Evolutionary conservation across 2,888 invertebrate genomes (phyloP).

Genomic region (Mayetiola destructor): DNA sequence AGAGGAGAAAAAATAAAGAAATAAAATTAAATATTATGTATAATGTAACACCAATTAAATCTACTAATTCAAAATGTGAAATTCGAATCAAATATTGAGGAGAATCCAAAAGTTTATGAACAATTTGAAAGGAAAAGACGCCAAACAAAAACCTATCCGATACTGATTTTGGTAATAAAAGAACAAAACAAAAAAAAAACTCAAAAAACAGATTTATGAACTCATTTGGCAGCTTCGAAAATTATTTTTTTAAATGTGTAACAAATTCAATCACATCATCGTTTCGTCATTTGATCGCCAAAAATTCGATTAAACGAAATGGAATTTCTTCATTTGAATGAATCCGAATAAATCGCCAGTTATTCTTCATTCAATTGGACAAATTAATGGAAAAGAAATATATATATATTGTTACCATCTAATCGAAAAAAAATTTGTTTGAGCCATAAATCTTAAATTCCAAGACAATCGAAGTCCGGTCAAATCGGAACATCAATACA

Average conservation of each 20-base stretch:
- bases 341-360: slow-evolving; percentile 10
- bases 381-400: too few species aligned
- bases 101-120: not conserved
- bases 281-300: not conserved
- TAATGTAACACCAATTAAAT: slow-evolving; percentile 3
- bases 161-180: too few species aligned
- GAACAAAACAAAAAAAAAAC: too few species aligned
- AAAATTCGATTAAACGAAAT: not conserved
- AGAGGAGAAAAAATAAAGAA: not conserved
- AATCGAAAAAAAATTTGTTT: too few species aligned
- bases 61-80: slow-evolving; percentile 9
- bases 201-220: too few species aligned
- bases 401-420: too few species aligned
- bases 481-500: too few species aligned
- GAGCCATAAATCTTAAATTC: too few species aligned
- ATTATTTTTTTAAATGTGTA: not conserved
- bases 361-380: slow-evolving; percentile 4
- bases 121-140: not conserved
- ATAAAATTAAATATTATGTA: slow-evolving; percentile 4
- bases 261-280: not conserved
- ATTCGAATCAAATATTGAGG: not conserved
- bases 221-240: not conserved
- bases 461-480: too few species aligned
- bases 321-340: not conserved
- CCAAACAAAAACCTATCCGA: too few species aligned